Evolutionary conservation across 2,797 vertebrate species (phyloP).

Genomic region (Pelobates cultripes): DNA sequence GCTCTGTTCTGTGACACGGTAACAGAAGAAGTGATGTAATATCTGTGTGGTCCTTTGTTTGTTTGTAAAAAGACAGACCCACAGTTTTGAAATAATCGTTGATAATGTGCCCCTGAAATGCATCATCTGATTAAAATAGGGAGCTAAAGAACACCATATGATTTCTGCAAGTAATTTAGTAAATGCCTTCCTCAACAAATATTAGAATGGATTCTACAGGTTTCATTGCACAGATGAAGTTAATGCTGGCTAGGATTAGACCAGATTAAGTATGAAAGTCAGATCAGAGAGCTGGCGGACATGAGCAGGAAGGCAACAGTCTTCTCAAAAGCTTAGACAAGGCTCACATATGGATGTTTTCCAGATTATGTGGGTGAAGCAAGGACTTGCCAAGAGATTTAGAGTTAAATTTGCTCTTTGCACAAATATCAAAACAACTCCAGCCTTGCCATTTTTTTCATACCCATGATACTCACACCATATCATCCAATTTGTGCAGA

Average conservation of each 20-base stretch:
- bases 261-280: slow-evolving; percentile 84
- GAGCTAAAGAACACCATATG: slow-evolving; percentile 80
- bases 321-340: slow-evolving; percentile 74
- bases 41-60: slow-evolving; percentile 72
- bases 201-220: slow-evolving; percentile 77
- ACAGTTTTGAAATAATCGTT: slow-evolving; percentile 70
- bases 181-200: slow-evolving; percentile 81
- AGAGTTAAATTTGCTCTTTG: slow-evolving; percentile 77
- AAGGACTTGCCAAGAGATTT: slow-evolving; percentile 77
- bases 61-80: slow-evolving; percentile 67
- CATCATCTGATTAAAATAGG: slow-evolving; percentile 80
- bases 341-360: slow-evolving; percentile 73
- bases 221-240: slow-evolving; percentile 84
- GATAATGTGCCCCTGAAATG: slow-evolving; percentile 70
- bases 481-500: slow-evolving; percentile 71
- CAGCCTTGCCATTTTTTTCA: slow-evolving; percentile 65
- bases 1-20: too few species aligned
- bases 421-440: slow-evolving; percentile 75
- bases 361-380: slow-evolving; percentile 75
- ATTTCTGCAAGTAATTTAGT: slow-evolving; percentile 83
- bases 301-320: slow-evolving; percentile 71
- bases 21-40: slow-evolving; percentile 57
- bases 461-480: slow-evolving; percentile 70
- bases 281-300: slow-evolving; percentile 75
- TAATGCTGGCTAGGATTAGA: slow-evolving; percentile 81